Conservation (phyloP, 2,888 invertebrate species). For the Leucophora obtusa region DNA sequence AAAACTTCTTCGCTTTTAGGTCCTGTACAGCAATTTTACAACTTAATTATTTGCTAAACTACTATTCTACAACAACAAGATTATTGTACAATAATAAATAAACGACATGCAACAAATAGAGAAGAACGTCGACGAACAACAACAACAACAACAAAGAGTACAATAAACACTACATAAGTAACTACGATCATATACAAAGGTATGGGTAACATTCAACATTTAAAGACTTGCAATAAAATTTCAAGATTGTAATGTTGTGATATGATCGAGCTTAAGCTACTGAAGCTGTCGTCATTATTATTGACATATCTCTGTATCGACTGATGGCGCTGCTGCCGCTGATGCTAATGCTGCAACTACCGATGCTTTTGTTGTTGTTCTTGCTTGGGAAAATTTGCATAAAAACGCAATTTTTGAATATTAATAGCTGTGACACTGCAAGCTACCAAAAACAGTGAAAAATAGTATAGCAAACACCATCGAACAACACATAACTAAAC, state of each 20-base stretch:
- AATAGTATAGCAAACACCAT: constrained; percentile 8
- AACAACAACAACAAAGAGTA: constrained; percentile 3
- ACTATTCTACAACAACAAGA: constrained; percentile 68
- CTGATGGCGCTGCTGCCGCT: constrained; percentile 68
- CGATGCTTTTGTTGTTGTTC: constrained; percentile 9
- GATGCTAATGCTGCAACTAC: neutral
- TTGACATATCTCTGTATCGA: constrained; percentile 74
- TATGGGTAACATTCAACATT: constrained; percentile 31
- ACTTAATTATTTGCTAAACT: constrained; percentile 77
- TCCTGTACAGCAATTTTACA: constrained; percentile 73
- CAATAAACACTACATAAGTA: neutral
- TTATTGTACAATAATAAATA: constrained; percentile 60
- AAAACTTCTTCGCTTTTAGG: constrained; percentile 31
- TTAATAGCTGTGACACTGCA: constrained; percentile 71
- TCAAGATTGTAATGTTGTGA: constrained; percentile 62
- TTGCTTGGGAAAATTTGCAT: constrained; percentile 74
- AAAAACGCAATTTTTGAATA: constrained; percentile 79
- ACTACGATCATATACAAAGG: neutral
- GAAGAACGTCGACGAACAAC: constrained; percentile 40
- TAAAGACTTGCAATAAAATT: constrained; percentile 54
- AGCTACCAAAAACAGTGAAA: constrained; percentile 47
- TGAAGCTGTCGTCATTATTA: constrained; percentile 66
- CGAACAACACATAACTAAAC: neutral
- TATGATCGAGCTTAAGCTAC: constrained; percentile 67
- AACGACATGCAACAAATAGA: constrained; percentile 64